These are phyloP conservation scores for Nothura maculosa DNA, from an alignment of 2,797 vertebrate species.

Conservation along the genomic window DNA sequence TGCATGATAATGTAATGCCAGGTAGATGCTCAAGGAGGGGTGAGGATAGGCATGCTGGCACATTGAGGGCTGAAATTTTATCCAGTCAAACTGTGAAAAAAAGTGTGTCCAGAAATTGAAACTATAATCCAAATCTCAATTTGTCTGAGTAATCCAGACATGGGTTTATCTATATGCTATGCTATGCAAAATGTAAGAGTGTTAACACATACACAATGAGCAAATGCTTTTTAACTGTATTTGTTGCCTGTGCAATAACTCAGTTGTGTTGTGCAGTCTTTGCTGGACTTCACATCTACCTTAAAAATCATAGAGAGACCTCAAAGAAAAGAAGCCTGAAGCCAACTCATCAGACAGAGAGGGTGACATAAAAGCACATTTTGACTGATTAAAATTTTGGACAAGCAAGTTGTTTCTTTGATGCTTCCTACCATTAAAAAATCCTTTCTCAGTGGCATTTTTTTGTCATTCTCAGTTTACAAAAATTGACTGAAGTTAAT, in stretches of 20 bases:
- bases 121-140: background rate
- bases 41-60: rapidly evolving
- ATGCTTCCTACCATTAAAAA: background rate
- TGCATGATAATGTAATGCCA: background rate
- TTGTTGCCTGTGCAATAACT: background rate
- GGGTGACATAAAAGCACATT: background rate
- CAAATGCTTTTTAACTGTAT: background rate
- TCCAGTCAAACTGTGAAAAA: background rate
- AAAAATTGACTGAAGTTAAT: background rate
- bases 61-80: rapidly evolving
- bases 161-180: background rate
- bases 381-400: background rate
- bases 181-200: background rate
- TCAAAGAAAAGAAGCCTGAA: background rate
- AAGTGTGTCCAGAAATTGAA: background rate
- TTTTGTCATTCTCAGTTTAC: background rate
- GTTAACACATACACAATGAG: background rate
- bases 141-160: background rate
- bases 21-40: background rate
- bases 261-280: background rate
- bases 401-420: background rate
- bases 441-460: background rate
- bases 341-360: background rate
- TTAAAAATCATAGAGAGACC: background rate
- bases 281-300: background rate